phyloP scores from a whole-genome alignment of 64 coral and sea anemone species.

The Trachythela sp. region DNA sequence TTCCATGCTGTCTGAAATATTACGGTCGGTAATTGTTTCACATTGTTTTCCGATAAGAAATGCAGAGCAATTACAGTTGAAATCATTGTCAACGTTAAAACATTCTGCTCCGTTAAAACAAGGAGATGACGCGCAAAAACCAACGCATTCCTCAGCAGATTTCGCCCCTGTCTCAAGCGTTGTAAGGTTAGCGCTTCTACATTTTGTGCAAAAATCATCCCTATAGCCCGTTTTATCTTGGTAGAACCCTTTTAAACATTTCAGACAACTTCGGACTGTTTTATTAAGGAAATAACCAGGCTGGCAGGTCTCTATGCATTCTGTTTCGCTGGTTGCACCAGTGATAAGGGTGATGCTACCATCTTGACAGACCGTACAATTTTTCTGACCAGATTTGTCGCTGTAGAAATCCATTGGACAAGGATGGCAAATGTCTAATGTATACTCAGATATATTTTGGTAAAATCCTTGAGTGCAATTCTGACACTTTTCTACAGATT shows the following conservation, averaged over 20 bases:
- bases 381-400: constrained; percentile 25
- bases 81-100: constrained; percentile 30
- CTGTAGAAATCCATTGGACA: constrained; percentile 33
- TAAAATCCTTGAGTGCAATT: constrained; percentile 31
- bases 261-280: neutral
- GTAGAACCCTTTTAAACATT: constrained; percentile 26
- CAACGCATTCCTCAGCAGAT: neutral
- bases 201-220: neutral
- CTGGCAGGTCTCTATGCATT: neutral
- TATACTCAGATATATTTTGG: constrained; percentile 18
- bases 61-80: constrained; percentile 36
- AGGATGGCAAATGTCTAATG: neutral
- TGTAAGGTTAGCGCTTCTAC: neutral
- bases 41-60: constrained; percentile 38
- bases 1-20: constrained; percentile 41
- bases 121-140: neutral
- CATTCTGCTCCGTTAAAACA: constrained; percentile 55
- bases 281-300: constrained; percentile 25
- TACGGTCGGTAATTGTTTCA: constrained; percentile 23
- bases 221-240: constrained; percentile 4
- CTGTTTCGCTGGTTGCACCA: neutral
- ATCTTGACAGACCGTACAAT: constrained; percentile 32
- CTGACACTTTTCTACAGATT: constrained; percentile 2
- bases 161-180: neutral
- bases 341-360: neutral